Percentiles rank a stretch among this genome's conserved stretches.
phyloP scores from a whole-genome alignment of 2,888 invertebrate genomes.

The Agrotis puta region DNA sequence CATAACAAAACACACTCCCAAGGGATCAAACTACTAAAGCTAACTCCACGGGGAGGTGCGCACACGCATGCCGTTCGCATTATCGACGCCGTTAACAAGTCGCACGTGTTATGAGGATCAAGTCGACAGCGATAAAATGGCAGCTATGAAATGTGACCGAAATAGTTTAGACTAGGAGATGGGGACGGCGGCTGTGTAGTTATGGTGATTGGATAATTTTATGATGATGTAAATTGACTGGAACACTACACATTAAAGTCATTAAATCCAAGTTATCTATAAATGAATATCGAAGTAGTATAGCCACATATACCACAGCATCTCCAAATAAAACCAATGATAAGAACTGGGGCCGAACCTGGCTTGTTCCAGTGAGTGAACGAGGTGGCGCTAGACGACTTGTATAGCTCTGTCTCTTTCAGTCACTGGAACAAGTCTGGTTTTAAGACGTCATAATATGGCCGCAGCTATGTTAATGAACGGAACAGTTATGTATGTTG shows the following conservation, averaged over 20 bases:
- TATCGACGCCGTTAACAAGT: constrained; percentile 74
- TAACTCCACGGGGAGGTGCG: constrained; percentile 54
- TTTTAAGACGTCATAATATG: too few relatives aligned
- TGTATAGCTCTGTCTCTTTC: too few relatives aligned
- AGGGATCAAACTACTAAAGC: constrained; percentile 53
- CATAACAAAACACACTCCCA: constrained; percentile 35
- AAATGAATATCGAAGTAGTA: too few relatives aligned
- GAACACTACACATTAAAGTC: neutral
- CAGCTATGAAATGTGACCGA: constrained; percentile 67
- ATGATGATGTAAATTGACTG: neutral
- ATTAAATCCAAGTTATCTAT: neutral
- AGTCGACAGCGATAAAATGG: constrained; percentile 67
- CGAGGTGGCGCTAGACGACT: too few relatives aligned
- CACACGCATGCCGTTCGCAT: constrained; percentile 67
- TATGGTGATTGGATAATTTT: constrained; percentile 17
- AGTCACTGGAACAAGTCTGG: too few relatives aligned
- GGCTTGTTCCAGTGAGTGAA: too few relatives aligned
- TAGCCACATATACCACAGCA: too few relatives aligned
- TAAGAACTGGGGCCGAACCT: too few relatives aligned
- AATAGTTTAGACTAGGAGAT: constrained; percentile 61
- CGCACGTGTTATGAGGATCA: constrained; percentile 72
- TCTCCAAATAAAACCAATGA: too few relatives aligned
- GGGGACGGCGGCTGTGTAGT: neutral
- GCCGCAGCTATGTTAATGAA: too few relatives aligned
- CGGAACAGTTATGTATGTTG: too few relatives aligned